These are phyloP conservation scores for Trichoplax adhaerens DNA, from an alignment of 37 sponge, comb jelly and placozoan species.

Conservation along the genomic window DNA sequence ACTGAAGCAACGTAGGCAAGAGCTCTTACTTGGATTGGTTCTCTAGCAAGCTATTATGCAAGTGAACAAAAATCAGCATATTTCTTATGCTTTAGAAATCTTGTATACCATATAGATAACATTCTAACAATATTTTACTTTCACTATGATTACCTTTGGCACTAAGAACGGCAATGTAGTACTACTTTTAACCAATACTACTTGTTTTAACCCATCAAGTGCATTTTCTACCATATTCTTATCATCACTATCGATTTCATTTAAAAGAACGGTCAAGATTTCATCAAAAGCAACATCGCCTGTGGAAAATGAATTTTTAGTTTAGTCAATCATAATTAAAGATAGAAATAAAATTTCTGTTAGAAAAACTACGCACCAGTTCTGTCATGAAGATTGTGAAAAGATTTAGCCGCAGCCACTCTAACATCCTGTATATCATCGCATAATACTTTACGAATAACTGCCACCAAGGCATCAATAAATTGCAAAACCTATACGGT, in stretches of 20 bases:
- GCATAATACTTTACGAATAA: conserved; percentile 51
- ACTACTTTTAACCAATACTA: conserved; percentile 78
- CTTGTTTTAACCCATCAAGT: conserved; percentile 75
- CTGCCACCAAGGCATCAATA: conserved; percentile 36
- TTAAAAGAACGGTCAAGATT: conserved; percentile 57
- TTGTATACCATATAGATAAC: conserved; percentile 11
- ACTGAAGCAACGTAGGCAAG: no score
- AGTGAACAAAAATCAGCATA: no score
- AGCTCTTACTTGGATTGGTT: no score
- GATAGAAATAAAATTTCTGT: neutral
- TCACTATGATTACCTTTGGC: conserved; percentile 24
- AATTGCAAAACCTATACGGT: neutral
- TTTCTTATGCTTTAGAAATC: no score
- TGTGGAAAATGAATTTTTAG: conserved; percentile 1
- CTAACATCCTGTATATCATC: conserved; percentile 64
- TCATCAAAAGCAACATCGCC: conserved; percentile 38
- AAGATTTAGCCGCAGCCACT: conserved; percentile 81
- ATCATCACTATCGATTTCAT: conserved; percentile 22
- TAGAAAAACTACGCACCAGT: conserved; percentile 41
- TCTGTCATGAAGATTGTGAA: conserved; percentile 68
- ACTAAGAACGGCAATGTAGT: conserved; percentile 81
- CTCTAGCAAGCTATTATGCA: no score
- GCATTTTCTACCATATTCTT: conserved; percentile 25
- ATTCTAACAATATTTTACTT: neutral
- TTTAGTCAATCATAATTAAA: neutral